Base-by-base conservation (phyloP, 2,113 vertebrate species). In the Stigmatopora argus region DNA sequence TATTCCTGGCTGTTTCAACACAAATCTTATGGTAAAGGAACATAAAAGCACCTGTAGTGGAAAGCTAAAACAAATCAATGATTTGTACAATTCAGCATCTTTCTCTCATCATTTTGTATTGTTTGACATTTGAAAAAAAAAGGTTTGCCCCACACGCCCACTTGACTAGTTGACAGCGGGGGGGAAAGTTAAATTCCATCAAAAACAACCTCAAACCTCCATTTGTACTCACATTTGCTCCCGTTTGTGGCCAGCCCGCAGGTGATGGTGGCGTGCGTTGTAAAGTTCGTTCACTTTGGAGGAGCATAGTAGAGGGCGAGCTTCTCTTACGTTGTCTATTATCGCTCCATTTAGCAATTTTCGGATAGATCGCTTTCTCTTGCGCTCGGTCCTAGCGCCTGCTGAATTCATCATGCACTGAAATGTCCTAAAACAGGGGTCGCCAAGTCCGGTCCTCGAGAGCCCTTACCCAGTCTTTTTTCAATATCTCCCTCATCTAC, bases 221-320 rank as follows among this genome's bases (percentile, higher is more conserved):
- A 3, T 38, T n/a, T 44, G 18, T 14, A 86, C 90, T 87, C 80
- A 90, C 89, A 81, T 80, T 75, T 80, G 55, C 46, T 38, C 74
- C 67, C 65, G 18, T 69, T 77, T 26, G 71, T n/a, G 68, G 88
- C 85, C 88, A 89, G 88, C 7, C 72, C 17, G 19, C 78, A n/a
- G 65, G 8, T 66, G 72, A 60, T 76, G 71, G 55, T 78, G 78
- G 59, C 62, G 65, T 83, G 47, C 65, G 41, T 56, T 55, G 17
- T 64, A 68, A 66, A 56, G 46, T 8, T 53, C 57, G 0, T 69
- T 56, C n/a, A 62, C 19, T n/a, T 48, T 41, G 9, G 38, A 41
- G 77, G 7, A 0, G 23, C 72, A 56, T 11, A 78, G 19, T 72
- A 56, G 62, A 46, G 58, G 52, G 59, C n/a, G 18, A 23, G 26